Percentiles rank a stretch among this genome's conserved stretches.
Conservation (phyloP, 2,888 invertebrate species). For the Eremobia ochroleuca region DNA sequence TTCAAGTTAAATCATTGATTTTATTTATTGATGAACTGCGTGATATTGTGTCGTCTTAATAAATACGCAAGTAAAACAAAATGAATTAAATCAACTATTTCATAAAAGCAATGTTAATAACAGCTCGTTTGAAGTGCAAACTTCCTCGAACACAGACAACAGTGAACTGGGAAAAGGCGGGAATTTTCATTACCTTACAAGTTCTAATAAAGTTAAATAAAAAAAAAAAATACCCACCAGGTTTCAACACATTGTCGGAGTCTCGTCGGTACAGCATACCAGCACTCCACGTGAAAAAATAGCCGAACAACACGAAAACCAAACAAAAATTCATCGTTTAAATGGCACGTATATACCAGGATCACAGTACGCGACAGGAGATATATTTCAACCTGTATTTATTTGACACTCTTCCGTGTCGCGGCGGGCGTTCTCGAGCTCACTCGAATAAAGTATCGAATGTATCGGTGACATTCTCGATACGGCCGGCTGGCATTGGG, state of each 20-base stretch:
- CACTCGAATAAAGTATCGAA: constrained; percentile 88
- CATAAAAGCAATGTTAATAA: neutral
- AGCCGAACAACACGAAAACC: constrained; percentile 85
- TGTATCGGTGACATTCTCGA: constrained; percentile 87
- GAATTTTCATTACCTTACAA: constrained; percentile 15
- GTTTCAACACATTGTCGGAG: constrained; percentile 86
- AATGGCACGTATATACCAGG: constrained; percentile 84
- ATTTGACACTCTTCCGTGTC: constrained; percentile 88
- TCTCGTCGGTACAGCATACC: constrained; percentile 87
- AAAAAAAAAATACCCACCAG: constrained; percentile 79
- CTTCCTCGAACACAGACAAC: neutral
- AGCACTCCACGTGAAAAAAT: constrained; percentile 83
- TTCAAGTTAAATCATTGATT: neutral
- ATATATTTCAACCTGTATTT: constrained; percentile 89
- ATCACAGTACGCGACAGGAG: constrained; percentile 83
- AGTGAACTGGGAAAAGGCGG: neutral
- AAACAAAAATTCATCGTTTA: constrained; percentile 89
- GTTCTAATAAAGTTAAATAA: neutral
- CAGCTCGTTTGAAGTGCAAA: neutral
- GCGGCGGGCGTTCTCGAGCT: constrained; percentile 83
- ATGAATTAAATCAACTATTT: neutral
- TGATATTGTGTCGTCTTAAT: neutral
- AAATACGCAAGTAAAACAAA: neutral
- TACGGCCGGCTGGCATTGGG: constrained; percentile 84
- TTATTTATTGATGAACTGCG: neutral